phyloP scores from a whole-genome alignment of 2,797 vertebrate genomes.

The Uromys caudimaculatus region DNA sequence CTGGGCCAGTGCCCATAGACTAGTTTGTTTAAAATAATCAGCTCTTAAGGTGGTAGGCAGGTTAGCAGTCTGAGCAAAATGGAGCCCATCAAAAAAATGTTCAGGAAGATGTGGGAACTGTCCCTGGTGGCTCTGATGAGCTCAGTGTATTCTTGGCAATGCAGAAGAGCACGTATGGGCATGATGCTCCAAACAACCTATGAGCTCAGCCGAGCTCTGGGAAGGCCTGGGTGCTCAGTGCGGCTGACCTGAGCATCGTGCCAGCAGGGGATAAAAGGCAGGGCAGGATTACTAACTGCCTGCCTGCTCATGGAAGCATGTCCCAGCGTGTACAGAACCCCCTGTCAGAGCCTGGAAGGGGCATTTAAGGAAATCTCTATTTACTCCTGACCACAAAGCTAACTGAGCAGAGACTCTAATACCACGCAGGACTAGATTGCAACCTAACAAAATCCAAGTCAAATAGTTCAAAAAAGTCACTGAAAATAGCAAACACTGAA shows the following conservation, averaged over 20 bases:
- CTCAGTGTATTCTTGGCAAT: neutral
- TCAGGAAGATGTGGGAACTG: neutral
- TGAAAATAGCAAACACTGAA: neutral
- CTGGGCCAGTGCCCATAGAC: neutral
- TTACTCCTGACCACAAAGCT: constrained; percentile 8
- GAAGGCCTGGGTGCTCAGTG: neutral
- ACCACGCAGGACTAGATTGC: neutral
- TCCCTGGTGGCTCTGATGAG: neutral
- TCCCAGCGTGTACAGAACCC: neutral
- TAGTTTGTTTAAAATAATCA: neutral
- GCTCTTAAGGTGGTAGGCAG: neutral
- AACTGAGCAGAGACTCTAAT: neutral
- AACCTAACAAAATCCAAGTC: neutral
- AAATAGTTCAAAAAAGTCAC: neutral
- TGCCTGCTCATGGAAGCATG: neutral
- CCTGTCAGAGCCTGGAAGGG: neutral
- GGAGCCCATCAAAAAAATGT: neutral
- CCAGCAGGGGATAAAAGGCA: neutral
- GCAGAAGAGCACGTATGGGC: neutral
- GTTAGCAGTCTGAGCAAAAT: neutral
- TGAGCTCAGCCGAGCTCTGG: neutral
- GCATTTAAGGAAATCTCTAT: constrained; percentile 13
- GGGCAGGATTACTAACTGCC: neutral
- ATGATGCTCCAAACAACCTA: neutral
- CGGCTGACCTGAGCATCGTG: neutral